Conservation (phyloP, 37 sponge, comb jelly and placozoan species). For the Tethya wilhelma region DNA sequence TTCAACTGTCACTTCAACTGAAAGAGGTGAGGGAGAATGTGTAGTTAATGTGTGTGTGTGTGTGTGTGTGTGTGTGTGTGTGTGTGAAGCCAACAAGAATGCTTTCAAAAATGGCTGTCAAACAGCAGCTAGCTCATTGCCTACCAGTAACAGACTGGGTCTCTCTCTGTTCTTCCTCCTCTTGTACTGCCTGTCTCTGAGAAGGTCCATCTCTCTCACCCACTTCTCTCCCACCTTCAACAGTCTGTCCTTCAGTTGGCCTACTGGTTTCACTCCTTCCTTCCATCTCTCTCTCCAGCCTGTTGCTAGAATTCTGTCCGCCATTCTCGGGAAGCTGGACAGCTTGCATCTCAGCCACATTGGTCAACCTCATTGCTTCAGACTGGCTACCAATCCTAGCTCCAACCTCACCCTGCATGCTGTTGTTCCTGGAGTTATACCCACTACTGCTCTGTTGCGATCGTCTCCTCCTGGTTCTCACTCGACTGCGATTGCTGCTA, state of each 20-base stretch:
- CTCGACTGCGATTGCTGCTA: background rate
- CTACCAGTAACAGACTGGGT: background rate
- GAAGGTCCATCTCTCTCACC: background rate
- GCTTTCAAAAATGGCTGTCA: background rate
- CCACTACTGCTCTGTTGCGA: too few relatives aligned
- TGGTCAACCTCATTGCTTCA: background rate
- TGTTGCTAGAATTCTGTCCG: background rate
- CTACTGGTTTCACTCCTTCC: background rate
- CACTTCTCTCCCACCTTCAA: background rate
- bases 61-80: background rate
- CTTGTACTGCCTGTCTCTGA: background rate
- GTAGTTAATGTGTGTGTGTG: background rate
- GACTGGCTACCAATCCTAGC: background rate
- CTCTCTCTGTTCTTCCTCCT: background rate
- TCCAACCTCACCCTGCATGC: background rate
- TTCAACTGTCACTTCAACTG: slow-evolving; percentile 28
- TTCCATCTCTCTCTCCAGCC: background rate
- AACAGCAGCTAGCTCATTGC: background rate
- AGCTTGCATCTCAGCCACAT: background rate
- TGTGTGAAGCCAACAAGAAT: too few relatives aligned
- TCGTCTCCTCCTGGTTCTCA: background rate
- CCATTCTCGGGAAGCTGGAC: background rate
- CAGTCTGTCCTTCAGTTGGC: background rate
- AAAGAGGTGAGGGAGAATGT: background rate
- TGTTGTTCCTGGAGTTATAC: background rate